A percentile compares a stretch with the other conserved stretches of the same genome.
phyloP scores from a whole-genome alignment of 2,888 invertebrate species.

The Xylota segnis region DNA sequence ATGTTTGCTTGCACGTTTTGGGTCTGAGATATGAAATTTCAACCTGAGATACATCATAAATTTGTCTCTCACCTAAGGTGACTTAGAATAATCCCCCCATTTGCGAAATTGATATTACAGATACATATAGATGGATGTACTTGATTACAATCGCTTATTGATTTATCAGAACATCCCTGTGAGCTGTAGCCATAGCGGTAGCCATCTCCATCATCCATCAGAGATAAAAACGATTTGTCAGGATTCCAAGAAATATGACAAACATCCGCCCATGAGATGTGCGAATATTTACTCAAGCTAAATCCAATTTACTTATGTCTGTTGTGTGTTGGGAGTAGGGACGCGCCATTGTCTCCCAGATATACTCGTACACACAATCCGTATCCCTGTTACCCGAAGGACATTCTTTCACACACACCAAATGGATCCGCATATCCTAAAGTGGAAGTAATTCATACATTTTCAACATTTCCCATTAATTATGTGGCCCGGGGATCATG shows the following conservation, averaged over 20 bases:
- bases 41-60: no score
- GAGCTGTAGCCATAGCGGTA: constrained; percentile 29
- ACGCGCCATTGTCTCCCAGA: neutral
- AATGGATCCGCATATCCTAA: constrained; percentile 4
- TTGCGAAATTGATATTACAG: neutral
- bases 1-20: no score
- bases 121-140: neutral
- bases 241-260: constrained; percentile 47
- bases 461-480: constrained; percentile 39
- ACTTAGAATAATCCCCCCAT: neutral
- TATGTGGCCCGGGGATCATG: constrained; percentile 39
- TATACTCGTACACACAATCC: neutral
- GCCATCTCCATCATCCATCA: constrained; percentile 40
- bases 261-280: constrained; percentile 16
- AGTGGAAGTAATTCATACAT: constrained; percentile 12
- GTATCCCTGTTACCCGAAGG: neutral
- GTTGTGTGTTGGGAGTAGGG: neutral
- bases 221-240: constrained; percentile 52
- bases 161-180: constrained; percentile 13
- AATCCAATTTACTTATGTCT: constrained; percentile 32
- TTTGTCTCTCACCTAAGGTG: neutral
- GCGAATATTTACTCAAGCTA: constrained; percentile 21
- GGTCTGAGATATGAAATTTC: no score
- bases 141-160: constrained; percentile 2
- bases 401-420: constrained; percentile 13